Evolutionary conservation across 53 echinoderm and acorn worm species (phyloP).

Genomic region (Mesocentrotus franciscanus): DNA sequence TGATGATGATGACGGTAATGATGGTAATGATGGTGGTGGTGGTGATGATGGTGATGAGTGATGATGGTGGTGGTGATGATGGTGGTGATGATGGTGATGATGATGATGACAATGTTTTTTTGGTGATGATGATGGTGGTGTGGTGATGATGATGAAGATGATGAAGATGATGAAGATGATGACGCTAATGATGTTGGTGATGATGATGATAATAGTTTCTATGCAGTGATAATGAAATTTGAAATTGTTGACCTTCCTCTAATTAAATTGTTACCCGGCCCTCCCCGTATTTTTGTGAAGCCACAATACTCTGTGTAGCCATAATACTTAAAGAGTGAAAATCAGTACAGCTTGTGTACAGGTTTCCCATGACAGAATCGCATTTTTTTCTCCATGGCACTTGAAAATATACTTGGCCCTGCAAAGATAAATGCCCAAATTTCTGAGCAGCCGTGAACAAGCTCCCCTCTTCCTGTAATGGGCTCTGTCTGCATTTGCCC

Average conservation of each 20-base stretch:
- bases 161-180: conserved; percentile 33
- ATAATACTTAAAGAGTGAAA: no score
- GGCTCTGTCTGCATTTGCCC: conserved; percentile 10
- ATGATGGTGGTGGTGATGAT: background rate
- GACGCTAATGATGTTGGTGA: background rate
- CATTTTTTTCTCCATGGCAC: no score
- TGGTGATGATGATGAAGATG: conserved; percentile 30
- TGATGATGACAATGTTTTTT: background rate
- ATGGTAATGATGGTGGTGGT: background rate
- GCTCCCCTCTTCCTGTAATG: conserved; percentile 12
- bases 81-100: background rate
- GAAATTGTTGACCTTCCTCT: background rate
- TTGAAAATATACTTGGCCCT: no score
- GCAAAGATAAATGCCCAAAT: background rate
- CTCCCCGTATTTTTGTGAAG: no score
- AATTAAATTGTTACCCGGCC: no score
- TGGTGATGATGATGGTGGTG: conserved; percentile 17
- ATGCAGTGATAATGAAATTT: background rate
- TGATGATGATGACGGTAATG: background rate
- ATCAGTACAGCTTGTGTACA: no score
- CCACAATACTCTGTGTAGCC: no score
- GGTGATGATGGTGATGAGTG: background rate
- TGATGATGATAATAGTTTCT: background rate
- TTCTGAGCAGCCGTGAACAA: background rate
- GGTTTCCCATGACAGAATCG: no score